A percentile compares a stretch with the other conserved stretches of the same genome.
Evolutionary conservation across 30 jellyfish, hydroid and myxozoan genomes (phyloP).

Genomic region (Cassiopea xamachana): DNA sequence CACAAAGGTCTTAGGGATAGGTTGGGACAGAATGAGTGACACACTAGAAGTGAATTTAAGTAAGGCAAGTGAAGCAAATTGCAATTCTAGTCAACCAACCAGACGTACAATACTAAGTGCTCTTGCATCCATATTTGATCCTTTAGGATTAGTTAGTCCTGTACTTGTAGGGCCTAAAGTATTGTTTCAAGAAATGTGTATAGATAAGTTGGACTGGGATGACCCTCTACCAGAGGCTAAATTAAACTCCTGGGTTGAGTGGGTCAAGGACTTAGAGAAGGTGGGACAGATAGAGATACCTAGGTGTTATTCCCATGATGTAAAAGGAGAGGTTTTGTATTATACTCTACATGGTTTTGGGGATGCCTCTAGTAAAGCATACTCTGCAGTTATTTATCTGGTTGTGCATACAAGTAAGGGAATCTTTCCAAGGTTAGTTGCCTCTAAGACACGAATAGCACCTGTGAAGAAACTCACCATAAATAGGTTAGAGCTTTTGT

Average conservation of each 20-base stretch:
- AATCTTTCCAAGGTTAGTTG: slow-evolving; percentile 19
- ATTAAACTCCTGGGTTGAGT: background rate
- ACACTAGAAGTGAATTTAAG: slow-evolving; percentile 23
- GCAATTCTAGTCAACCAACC: slow-evolving; percentile 26
- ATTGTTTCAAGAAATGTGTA: slow-evolving; percentile 43
- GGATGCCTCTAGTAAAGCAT: too few species aligned
- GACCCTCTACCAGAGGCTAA: slow-evolving; percentile 23
- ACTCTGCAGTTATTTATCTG: too few species aligned
- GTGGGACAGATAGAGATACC: slow-evolving; percentile 2
- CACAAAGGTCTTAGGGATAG: slow-evolving; percentile 58
- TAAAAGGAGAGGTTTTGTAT: slow-evolving; percentile 8
- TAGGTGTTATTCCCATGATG: slow-evolving; percentile 1
- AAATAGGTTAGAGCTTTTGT: slow-evolving; percentile 54
- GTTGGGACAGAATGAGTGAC: slow-evolving; percentile 56
- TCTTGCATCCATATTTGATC: slow-evolving; percentile 48
- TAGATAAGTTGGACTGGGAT: slow-evolving; percentile 23
- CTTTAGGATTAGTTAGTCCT: slow-evolving; percentile 48
- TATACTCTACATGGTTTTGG: too few species aligned
- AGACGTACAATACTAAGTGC: too few species aligned
- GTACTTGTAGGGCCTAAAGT: slow-evolving; percentile 35
- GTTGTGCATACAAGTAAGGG: too few species aligned
- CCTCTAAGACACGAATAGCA: slow-evolving; percentile 67
- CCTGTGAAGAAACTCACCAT: slow-evolving; percentile 44
- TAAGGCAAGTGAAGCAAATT: slow-evolving; percentile 1
- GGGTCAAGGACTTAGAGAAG: slow-evolving; percentile 22